A percentile compares a stretch with the other conserved stretches of the same genome.
Conservation (phyloP, 2,888 invertebrate genomes). For the Meloe dianella region DNA sequence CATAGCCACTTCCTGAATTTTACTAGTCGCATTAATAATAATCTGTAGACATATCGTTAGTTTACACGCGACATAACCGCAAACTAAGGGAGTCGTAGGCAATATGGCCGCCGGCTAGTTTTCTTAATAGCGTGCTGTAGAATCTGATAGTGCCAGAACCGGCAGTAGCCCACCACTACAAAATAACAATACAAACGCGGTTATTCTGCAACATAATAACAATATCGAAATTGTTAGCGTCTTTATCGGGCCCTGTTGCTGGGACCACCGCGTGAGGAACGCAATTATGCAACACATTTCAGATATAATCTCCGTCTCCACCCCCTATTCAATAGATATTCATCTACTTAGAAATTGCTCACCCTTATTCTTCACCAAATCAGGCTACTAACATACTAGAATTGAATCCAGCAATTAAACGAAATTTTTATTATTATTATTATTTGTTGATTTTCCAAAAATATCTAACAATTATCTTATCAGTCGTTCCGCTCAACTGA, state of each 20-base stretch:
- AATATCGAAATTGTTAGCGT: conserved; percentile 9
- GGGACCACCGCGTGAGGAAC: neutral
- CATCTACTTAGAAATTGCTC: neutral
- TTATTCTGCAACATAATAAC: conserved; percentile 18
- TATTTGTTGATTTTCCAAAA: neutral
- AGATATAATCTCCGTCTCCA: neutral
- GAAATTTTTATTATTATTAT: neutral
- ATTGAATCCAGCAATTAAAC: neutral
- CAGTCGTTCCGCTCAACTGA: neutral
- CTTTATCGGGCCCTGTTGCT: conserved; percentile 5
- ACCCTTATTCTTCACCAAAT: neutral
- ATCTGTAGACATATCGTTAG: conserved; percentile 26
- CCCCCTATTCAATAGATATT: conserved; percentile 10
- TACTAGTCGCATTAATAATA: conserved; percentile 23
- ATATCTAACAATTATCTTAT: neutral
- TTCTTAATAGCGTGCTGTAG: conserved; percentile 6
- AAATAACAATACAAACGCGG: conserved; percentile 2
- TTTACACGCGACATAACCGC: conserved; percentile 22
- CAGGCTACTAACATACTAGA: neutral
- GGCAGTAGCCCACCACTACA: neutral
- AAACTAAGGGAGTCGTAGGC: conserved; percentile 12
- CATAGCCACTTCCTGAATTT: conserved; percentile 24
- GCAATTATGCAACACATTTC: neutral
- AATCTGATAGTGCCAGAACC: conserved; percentile 12
- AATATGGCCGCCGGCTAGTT: conserved; percentile 16